Evolutionary conservation across 2,888 invertebrate species (phyloP), one percentile per base, ranked within the genome.

Genomic region (Eristalis tenax): DNA sequence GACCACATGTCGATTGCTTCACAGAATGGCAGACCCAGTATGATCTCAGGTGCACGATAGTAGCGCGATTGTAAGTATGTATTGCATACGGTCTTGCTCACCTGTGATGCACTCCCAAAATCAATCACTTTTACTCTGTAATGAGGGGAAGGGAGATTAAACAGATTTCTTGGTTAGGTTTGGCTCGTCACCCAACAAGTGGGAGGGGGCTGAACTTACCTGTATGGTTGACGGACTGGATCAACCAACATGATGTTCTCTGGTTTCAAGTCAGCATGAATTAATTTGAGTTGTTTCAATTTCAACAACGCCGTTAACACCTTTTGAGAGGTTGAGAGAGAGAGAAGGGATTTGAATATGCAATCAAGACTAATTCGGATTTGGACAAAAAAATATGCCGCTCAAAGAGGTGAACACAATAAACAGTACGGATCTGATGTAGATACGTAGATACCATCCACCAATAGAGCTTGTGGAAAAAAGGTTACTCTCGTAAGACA

Each of bases 1-100:
- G 99, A 99, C 99, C 99, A 99, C 99, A 99, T 99, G 94, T 99
- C 99, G 91, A 99, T 99, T 15, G 99, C 98, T 94, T 99, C 99
- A 94, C 99, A 99, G 94, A 99, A 99, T 87, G 99, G 99, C 90
- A 99, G 94, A 26, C 99, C 99, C 91, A 99, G 95, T 91, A 99
- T 99, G 91, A 99, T 99, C 94, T 99, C 99, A 2, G 99, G 99
- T 43, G 99, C 98, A 90, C 99, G 96, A 94, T 99, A 99, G 93
- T 99, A 99, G 92, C 99, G 95, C 91, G 99, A 99, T 94, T 99
- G 99, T 91, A 99, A 95, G 93, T 99, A 99, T 10, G 99, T 99
- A 92, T 99, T 99, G 94, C 99, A 99, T 69, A 99, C 99, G 15
- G 99, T 99, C 94, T 99, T 99, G 94, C 98, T 98, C 90, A 99